These are phyloP conservation scores for Centropyge bicolor DNA, from an alignment of 2,797 vertebrate species.

Conservation along the genomic window DNA sequence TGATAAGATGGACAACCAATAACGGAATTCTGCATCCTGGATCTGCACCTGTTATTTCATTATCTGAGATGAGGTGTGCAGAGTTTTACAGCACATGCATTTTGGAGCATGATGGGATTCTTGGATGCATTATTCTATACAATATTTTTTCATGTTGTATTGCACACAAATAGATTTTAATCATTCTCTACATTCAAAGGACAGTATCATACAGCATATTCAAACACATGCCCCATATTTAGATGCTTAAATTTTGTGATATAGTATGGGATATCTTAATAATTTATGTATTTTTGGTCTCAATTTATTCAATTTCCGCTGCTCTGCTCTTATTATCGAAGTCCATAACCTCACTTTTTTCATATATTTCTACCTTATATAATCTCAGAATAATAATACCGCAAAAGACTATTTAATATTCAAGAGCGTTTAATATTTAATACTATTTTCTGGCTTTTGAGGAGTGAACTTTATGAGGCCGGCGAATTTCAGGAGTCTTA, in stretches of 20 bases:
- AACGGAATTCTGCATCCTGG: background rate
- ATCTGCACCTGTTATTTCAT: background rate
- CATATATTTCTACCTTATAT: slow-evolving; percentile 66
- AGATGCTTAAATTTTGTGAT: background rate
- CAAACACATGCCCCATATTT: slow-evolving; percentile 22
- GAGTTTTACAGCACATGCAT: background rate
- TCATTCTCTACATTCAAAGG: slow-evolving; percentile 1
- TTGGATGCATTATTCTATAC: background rate
- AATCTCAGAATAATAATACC: slow-evolving; percentile 71
- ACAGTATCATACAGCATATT: slow-evolving; percentile 15
- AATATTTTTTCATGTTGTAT: background rate
- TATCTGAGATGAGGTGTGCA: background rate
- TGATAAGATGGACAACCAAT: slow-evolving; percentile 32
- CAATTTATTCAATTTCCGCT: slow-evolving; percentile 40
- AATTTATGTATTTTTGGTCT: background rate
- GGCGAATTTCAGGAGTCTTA: slow-evolving; percentile 17
- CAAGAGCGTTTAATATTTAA: slow-evolving; percentile 77
- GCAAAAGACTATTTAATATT: slow-evolving; percentile 74
- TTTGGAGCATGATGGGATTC: background rate
- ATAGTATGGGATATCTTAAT: background rate
- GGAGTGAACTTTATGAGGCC: slow-evolving; percentile 64
- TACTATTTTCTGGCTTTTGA: slow-evolving; percentile 74
- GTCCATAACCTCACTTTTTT: slow-evolving; percentile 51
- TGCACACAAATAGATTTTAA: background rate
- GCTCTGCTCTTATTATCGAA: slow-evolving; percentile 43